phyloP scores from a whole-genome alignment of 2,113 vertebrate species.

The Sceloporus tristichus region DNA sequence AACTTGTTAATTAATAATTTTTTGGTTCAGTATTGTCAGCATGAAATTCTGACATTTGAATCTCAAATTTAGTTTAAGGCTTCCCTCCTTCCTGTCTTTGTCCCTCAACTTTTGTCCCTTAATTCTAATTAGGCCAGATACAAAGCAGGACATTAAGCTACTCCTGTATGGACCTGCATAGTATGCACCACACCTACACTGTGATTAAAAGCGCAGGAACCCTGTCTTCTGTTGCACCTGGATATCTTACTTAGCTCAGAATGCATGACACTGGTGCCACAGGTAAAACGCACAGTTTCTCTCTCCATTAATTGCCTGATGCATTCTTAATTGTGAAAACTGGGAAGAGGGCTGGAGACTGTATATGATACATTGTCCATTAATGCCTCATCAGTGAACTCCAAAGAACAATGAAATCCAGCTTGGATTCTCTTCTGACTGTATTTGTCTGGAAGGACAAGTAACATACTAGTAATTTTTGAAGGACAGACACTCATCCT shows the following conservation, averaged over 20 bases:
- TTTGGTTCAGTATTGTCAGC: too few relatives aligned
- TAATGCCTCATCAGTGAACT: too few relatives aligned
- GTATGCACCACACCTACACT: too few relatives aligned
- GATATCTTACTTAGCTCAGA: background rate
- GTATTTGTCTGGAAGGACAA: background rate
- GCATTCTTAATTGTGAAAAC: too few relatives aligned
- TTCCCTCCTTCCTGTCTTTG: background rate
- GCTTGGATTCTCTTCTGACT: background rate
- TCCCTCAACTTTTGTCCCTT: background rate
- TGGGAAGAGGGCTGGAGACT: too few relatives aligned
- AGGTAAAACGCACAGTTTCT: background rate
- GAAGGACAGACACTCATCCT: too few relatives aligned
- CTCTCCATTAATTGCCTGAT: background rate
- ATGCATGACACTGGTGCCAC: background rate
- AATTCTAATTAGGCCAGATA: background rate
- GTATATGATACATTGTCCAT: too few relatives aligned
- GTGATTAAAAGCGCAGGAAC: background rate
- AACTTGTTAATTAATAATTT: too few relatives aligned
- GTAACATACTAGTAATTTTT: too few relatives aligned
- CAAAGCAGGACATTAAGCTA: background rate
- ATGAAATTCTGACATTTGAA: background rate
- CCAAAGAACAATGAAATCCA: background rate
- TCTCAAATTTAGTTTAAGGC: background rate
- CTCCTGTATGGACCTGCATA: too few relatives aligned
- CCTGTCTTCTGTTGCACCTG: background rate